Base-by-base conservation (phyloP, 2,888 invertebrate genomes). In the Scelioninae gen. 1 region DNA sequence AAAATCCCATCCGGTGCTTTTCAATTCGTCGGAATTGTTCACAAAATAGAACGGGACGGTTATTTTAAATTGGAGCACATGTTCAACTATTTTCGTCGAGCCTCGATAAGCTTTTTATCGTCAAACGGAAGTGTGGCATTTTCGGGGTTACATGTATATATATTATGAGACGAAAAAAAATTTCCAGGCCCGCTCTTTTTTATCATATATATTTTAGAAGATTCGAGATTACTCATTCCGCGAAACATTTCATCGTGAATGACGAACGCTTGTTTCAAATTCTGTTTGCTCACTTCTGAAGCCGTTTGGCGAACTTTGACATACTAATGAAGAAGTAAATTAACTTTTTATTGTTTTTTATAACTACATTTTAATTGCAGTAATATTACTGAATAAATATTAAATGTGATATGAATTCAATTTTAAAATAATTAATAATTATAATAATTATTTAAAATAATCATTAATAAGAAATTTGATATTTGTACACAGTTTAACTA, bases 41-140 rank as follows among this genome's bases (percentile, higher is more conserved):
- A 47, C 49, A 47, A 65, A 75, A 66, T 51, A 13, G 66, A 62
- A 55, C 60, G 38, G 11, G n/a, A 40, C 45, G 69, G 55, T 77
- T 77, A 69, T 69, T 69, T 69, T 63, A 69, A 77, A 77, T 69
- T 69, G 60, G 53, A 62, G 55, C 71, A 71, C 58, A 65, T 78
- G 78, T 78, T 77, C 69, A n/a, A 56, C 56, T 71, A 78, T 63
- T 71, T 78, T 71, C 40, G 71, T 78, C 51, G 49, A n/a, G 43
- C 71, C 34, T 49, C 71, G 78, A 78, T 78, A 71, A 78, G 65
- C 78, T 47, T 65, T 71, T 78, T 71, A 78, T 71, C 78, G 69
- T 69, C 34, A 49, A 65, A 65, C 78, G 78, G 65, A 78, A 71
- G 78, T 56, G 23, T 29, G 53, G 62, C 49, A 29, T 58, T 75